A percentile compares a stretch with the other conserved stretches of the same genome.
Conservation (phyloP, 2,797 vertebrate species). For the Ficedula albicollis region DNA sequence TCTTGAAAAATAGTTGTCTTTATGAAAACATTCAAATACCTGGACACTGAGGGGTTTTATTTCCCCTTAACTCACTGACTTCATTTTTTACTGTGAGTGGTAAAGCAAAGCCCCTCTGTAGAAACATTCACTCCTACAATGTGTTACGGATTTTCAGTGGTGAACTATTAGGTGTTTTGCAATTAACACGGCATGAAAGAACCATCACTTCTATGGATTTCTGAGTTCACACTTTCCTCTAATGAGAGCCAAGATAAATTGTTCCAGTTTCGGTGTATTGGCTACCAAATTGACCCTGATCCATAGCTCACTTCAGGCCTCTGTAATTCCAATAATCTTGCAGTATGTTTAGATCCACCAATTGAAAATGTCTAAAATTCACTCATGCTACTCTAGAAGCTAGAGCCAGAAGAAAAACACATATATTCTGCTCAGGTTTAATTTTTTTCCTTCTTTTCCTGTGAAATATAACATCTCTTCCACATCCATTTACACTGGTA, state of each 20-base stretch:
- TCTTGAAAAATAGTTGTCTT: not conserved
- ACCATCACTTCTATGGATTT: not conserved
- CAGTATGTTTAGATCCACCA: not conserved
- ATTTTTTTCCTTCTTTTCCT: not conserved
- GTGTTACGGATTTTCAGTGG: conserved; percentile 35
- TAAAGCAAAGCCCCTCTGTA: not conserved
- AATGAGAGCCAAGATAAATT: conserved; percentile 33
- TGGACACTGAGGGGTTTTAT: not conserved
- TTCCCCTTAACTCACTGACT: not conserved
- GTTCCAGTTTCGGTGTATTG: not conserved
- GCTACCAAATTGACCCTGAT: conserved; percentile 37
- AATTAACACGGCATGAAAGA: conserved; percentile 50
- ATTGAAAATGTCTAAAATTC: not conserved
- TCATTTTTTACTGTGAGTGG: not conserved
- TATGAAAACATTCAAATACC: not conserved
- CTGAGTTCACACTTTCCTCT: not conserved
- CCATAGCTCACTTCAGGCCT: not conserved
- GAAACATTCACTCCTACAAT: not conserved
- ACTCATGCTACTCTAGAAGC: not conserved
- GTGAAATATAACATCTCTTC: not conserved
- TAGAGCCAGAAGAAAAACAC: not conserved
- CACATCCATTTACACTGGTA: not conserved
- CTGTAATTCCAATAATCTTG: not conserved
- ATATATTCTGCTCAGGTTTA: not conserved
- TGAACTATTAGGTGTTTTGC: conserved; percentile 29